Evolutionary conservation across 2,797 vertebrate species (phyloP).

Genomic region (Odontamblyopus rebecca): DNA sequence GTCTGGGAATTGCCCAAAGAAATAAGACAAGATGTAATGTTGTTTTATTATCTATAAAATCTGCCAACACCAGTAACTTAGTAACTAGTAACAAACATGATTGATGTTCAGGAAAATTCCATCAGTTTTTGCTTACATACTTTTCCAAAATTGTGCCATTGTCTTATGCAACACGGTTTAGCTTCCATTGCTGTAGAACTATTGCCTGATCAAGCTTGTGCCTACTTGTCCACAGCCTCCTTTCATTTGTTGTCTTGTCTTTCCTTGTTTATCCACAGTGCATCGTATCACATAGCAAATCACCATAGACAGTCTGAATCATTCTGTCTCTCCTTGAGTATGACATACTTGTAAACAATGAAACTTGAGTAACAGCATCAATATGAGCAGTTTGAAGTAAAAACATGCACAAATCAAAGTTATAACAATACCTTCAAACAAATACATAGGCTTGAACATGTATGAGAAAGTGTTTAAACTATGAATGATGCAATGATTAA

Average conservation of each 20-base stretch:
- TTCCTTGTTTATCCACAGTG: background rate
- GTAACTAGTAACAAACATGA: background rate
- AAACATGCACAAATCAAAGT: background rate
- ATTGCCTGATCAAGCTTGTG: background rate
- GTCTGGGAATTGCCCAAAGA: too few relatives aligned
- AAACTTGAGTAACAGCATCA: background rate
- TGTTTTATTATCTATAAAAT: too few relatives aligned
- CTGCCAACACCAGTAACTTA: background rate
- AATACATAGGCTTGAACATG: background rate
- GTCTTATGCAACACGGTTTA: too few relatives aligned
- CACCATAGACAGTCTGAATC: background rate
- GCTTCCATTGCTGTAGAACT: background rate
- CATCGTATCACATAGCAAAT: background rate
- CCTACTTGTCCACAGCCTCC: background rate
- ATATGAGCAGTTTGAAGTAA: background rate
- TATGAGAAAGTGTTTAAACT: too few relatives aligned
- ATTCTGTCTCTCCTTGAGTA: background rate
- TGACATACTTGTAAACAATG: conserved; percentile 5
- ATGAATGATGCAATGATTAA: background rate
- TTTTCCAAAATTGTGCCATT: too few relatives aligned
- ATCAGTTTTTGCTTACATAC: too few relatives aligned
- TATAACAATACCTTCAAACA: background rate
- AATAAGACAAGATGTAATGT: too few relatives aligned
- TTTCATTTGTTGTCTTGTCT: background rate
- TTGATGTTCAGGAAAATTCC: too few relatives aligned